Conservation (phyloP, 2,797 vertebrate species). For the Protonibea diacanthus region DNA sequence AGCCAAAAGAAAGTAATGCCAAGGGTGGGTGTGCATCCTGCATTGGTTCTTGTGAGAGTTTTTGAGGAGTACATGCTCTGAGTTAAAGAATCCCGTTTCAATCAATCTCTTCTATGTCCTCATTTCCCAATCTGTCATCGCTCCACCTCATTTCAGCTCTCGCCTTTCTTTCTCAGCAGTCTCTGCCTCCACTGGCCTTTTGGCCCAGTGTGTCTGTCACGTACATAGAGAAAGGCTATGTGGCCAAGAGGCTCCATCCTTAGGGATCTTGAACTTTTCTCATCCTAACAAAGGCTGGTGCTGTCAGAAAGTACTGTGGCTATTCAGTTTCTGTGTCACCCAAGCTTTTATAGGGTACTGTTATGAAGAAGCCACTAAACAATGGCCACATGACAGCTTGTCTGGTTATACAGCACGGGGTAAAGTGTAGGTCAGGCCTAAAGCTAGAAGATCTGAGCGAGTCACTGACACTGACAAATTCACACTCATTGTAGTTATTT, state of each 20-base stretch:
- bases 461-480: conserved; percentile 35
- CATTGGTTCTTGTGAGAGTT: conserved; percentile 1
- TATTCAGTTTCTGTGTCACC: conserved; percentile 64
- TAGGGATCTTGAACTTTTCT: conserved; percentile 60
- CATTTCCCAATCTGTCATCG: conserved; percentile 67
- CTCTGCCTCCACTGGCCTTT: conserved; percentile 56
- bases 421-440: conserved; percentile 42
- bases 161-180: conserved; percentile 35
- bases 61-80: conserved; percentile 12
- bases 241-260: conserved; percentile 53
- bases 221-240: conserved; percentile 38
- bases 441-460: conserved; percentile 23
- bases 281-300: conserved; percentile 58
- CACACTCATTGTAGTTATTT: conserved; percentile 10
- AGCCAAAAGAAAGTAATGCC: conserved; percentile 20
- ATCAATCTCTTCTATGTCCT: conserved; percentile 48
- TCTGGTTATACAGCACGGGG: conserved; percentile 39
- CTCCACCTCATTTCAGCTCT: conserved; percentile 37
- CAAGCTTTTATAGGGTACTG: conserved; percentile 37
- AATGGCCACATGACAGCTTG: conserved; percentile 49
- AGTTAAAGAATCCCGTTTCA: conserved; percentile 47
- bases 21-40: conserved; percentile 20
- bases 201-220: conserved; percentile 58
- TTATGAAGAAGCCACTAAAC: conserved; percentile 48
- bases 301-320: conserved; percentile 47